Base-by-base conservation (phyloP, 2,113 vertebrate genomes). In the Diglossa brunneiventris region DNA sequence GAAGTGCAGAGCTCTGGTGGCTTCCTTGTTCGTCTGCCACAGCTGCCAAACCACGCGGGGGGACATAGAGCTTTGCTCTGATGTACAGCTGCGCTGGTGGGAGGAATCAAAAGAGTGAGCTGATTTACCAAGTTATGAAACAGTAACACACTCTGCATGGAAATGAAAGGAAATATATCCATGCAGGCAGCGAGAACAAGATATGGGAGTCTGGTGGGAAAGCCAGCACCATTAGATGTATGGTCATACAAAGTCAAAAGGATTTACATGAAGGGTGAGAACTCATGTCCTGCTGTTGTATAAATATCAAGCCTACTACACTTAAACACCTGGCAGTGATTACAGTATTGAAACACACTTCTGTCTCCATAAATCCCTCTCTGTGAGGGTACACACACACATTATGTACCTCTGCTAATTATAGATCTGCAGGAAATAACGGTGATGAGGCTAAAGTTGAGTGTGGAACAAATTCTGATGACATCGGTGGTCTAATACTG, bases 121-220 rank as follows among this genome's bases (percentile, higher is more conserved):
- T 95, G 92, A 95, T 96, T 92, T 95, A 95, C 35, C 0, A 15
- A 77, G 82, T 92, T 91, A 83, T 93, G 90, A 96, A 95, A 95
- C 2, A 4, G 87, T 93, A 91, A 95, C 86, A 90, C 73, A 42
- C 53, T 58, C 84, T 50, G 87, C 72, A 89, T 88, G 91, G 95
- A 94, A 94, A 96, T 78, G 87, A 90, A 68, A 84, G 62, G 64
- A 88, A 94, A 83, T 77, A 35, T 27, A 67, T 86, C 93, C 13
- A 5, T 90, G 61, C 70, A 69, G 75, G 82, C 78, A 91, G 92
- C 0, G 2, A 85, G 44, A 94, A 47, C 62, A 49, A 86, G 58
- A 68, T 2, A 4, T 16, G 49, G 42, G 42, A 44, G 35, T 44
- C 1, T 6, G 18, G 55, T 64, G 89, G 78, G 84, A 69, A 88